Evolutionary conservation across 2,797 vertebrate genomes (phyloP).

Genomic region (Melanotaenia nigrans): DNA sequence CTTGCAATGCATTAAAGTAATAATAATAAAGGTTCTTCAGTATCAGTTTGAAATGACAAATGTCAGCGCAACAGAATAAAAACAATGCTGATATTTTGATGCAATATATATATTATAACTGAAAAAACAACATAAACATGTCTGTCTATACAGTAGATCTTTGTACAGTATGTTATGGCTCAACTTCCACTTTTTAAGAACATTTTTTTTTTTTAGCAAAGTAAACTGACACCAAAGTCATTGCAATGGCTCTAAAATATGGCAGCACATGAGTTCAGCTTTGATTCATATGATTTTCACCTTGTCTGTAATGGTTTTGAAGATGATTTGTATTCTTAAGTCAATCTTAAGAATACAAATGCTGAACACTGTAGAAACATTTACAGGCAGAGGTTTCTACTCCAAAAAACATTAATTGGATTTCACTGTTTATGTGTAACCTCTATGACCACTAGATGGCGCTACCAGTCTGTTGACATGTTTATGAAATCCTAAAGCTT

Average conservation of each 20-base stretch:
- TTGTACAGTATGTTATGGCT: constrained; percentile 63
- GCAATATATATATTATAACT: constrained; percentile 44
- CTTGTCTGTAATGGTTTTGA: constrained; percentile 1
- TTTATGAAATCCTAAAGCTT: constrained; percentile 16
- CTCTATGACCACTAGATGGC: constrained; percentile 68
- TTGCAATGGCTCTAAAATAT: constrained; percentile 19
- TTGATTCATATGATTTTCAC: neutral
- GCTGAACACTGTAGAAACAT: constrained; percentile 3
- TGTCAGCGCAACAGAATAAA: constrained; percentile 53
- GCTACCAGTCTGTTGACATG: constrained; percentile 14
- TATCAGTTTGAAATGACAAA: constrained; percentile 40
- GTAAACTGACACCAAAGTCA: constrained; percentile 12
- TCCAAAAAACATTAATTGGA: neutral
- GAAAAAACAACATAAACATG: constrained; percentile 53
- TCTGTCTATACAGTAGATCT: constrained; percentile 36
- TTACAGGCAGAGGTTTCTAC: neutral
- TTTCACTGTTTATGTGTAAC: neutral
- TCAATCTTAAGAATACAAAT: constrained; percentile 27
- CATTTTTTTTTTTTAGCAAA: constrained; percentile 22
- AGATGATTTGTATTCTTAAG: neutral
- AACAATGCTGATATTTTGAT: constrained; percentile 27
- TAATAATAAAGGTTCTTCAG: constrained; percentile 25
- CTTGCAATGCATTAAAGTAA: constrained; percentile 18
- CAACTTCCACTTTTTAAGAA: constrained; percentile 53
- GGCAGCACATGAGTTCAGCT: constrained; percentile 13